Evolutionary conservation across 2,888 invertebrate species (phyloP).

Genomic region (Synergus laeviventris): DNA sequence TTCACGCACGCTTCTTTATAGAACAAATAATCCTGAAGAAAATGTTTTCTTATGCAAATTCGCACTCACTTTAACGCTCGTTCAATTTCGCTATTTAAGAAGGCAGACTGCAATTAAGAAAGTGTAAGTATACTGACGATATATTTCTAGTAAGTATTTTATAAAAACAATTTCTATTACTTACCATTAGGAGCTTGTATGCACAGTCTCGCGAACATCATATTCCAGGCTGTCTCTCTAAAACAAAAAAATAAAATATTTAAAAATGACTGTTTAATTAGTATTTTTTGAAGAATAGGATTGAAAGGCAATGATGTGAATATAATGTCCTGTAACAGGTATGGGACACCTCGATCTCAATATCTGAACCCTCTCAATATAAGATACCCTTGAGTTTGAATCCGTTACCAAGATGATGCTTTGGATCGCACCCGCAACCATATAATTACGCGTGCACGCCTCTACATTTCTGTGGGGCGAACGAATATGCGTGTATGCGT

Average conservation of each 20-base stretch:
- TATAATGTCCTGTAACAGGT: no score
- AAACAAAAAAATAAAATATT: constrained; percentile 33
- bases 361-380: constrained; percentile 26
- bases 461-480: constrained; percentile 48
- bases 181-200: constrained; percentile 62
- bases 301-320: no score
- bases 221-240: constrained; percentile 44
- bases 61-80: no score
- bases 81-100: no score
- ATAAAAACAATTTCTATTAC: constrained; percentile 41
- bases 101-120: no score
- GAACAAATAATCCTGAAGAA: no score
- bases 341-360: not conserved
- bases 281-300: no score
- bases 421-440: constrained; percentile 60
- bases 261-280: no score
- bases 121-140: no score
- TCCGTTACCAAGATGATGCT: constrained; percentile 45
- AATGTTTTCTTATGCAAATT: no score
- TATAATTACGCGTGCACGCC: constrained; percentile 59
- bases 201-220: constrained; percentile 65
- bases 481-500: constrained; percentile 11
- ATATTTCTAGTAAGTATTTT: no score
- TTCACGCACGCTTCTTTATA: no score
- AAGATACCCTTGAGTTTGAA: constrained; percentile 15